Conservation (phyloP, 1,140 invertebrate species). For the Trinorchestia longiramus region DNA sequence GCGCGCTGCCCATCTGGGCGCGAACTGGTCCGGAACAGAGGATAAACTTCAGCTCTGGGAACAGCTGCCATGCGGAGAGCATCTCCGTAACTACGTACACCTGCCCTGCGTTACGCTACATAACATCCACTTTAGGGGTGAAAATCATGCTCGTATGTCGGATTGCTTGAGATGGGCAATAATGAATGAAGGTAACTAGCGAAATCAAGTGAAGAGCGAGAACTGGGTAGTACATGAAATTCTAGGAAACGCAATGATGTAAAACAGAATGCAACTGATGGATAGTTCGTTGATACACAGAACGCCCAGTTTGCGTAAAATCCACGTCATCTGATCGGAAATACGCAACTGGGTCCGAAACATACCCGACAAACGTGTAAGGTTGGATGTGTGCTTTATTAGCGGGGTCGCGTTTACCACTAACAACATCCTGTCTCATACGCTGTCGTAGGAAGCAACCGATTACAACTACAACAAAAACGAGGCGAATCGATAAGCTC, state of each 20-base stretch:
- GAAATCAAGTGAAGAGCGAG: neutral
- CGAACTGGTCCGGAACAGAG: neutral
- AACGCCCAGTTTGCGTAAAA: neutral
- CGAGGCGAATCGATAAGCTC: constrained; percentile 4
- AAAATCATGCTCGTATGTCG: neutral
- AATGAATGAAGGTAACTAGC: neutral
- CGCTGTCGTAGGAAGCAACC: constrained; percentile 24
- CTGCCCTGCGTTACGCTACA: neutral
- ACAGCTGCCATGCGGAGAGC: neutral
- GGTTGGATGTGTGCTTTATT: constrained; percentile 15
- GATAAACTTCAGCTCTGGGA: neutral
- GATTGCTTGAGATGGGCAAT: neutral
- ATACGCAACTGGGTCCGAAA: neutral
- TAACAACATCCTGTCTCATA: constrained; percentile 49
- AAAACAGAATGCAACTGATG: neutral
- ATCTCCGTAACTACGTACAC: neutral
- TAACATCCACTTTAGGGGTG: neutral
- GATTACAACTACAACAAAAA: constrained; percentile 45
- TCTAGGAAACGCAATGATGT: neutral
- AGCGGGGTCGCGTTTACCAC: neutral
- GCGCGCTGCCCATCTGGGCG: constrained; percentile 17
- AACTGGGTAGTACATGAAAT: neutral
- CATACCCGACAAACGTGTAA: neutral
- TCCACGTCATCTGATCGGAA: neutral
- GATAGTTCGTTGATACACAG: neutral